These are phyloP conservation scores for Neoniphon sammara DNA, from an alignment of 2,797 vertebrate genomes.

Conservation along the genomic window DNA sequence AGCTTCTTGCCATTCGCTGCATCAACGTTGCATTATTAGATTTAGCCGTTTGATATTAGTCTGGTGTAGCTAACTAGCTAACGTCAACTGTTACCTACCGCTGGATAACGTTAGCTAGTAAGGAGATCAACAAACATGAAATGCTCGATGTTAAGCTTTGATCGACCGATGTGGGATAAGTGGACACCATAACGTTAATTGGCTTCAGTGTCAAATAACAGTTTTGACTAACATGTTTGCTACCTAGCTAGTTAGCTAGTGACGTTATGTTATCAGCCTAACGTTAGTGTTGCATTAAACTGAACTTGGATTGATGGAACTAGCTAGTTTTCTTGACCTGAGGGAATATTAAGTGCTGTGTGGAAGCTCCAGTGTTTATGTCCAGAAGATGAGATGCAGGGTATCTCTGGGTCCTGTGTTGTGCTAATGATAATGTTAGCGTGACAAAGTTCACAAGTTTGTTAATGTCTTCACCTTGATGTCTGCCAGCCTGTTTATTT, in stretches of 20 bases:
- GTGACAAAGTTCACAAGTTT: constrained; percentile 2
- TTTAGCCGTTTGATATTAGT: constrained; percentile 1
- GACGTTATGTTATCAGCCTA: constrained; percentile 17
- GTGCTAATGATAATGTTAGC: background rate
- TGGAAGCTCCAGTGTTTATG: background rate
- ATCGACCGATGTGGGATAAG: background rate
- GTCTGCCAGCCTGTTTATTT: background rate
- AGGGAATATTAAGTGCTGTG: background rate
- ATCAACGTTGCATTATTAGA: background rate
- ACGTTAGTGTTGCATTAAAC: background rate
- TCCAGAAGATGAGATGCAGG: background rate
- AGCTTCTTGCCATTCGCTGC: constrained; percentile 5
- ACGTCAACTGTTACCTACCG: background rate
- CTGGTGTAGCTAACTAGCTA: constrained; percentile 7
- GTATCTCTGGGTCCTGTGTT: too few species aligned
- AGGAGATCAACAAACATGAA: background rate
- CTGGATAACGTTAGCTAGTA: background rate
- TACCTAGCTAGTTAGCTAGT: constrained; percentile 20
- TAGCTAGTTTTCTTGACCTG: background rate
- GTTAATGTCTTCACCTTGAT: background rate
- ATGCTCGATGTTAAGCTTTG: background rate
- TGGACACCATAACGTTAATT: background rate
- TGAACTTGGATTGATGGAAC: too few species aligned
- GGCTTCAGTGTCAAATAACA: background rate
- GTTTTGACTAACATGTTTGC: background rate